Evolutionary conservation across 1,140 invertebrate genomes (phyloP), one percentile per base, ranked within the genome.

Genomic region (Drosophila pallidifrons): DNA sequence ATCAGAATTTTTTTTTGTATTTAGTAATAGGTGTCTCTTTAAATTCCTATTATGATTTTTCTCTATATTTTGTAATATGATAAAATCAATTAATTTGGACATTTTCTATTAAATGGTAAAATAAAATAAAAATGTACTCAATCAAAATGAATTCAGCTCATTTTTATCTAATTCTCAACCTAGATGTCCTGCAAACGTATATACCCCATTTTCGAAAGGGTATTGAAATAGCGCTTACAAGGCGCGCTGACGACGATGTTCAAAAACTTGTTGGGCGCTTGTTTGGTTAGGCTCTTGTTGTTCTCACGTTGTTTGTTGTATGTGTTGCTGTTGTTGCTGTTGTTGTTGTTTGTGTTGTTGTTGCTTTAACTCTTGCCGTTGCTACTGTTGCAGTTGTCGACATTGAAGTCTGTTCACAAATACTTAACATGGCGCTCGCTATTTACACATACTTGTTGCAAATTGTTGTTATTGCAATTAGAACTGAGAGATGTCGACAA

Each of bases 191-290:
- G 1, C 3, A 25, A 11, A n/a, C 13, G 2, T 1, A 32, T 52
- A 55, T 55, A 47, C 49, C 61, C 61, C 2, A 20, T 11, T 11
- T 20, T 1, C 8, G n/a, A 1, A 3, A 7, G 58, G 57, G 57
- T 55, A 61, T 61, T 0, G 13, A n/a, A 8, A 43, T 70, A 10
- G 15, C 3, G 58, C 32, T 55, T 70, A 45, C 72, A 51, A 58
- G 66, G 58, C 52, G 73, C 66, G 43, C 59, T 35, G 66, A 57
- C 49, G 41, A 63, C 59, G 66, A 35, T 77, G 77, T 81, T 81
- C 81, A 63, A 82, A 60, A 85, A 85, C 77, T 83, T 73, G 79
- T 71, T 79, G 77, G 57, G 73, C 63, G 77, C 67, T 85, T 85
- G 78, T 83, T 83, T 85, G 77, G 57, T 74, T 81, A 77, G 77